Evolutionary conservation across 1,140 invertebrate species (phyloP), one percentile per base, ranked within the genome.

Genomic region (Magallana gigas): DNA sequence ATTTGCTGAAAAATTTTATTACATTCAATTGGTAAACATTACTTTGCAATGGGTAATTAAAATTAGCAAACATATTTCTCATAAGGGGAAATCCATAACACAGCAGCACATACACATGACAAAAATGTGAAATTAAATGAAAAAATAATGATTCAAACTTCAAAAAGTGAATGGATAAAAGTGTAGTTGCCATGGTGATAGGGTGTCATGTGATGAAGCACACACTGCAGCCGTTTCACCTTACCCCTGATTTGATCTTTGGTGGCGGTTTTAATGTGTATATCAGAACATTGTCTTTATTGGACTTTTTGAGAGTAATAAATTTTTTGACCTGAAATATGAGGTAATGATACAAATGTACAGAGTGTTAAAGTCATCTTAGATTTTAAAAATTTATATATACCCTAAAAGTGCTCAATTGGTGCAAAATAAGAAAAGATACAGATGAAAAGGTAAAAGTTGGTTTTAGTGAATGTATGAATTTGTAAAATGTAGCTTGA

Each of bases 151-250:
- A 48, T 48, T 48, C 36, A 48, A 48, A 48, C 36, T 48, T 48
- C 2, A 48, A 4, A 48, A 48, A 48, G 36, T 0, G 36, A 48
- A 57, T 36, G 81, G 14, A 16, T 57, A 9, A 57, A 14, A 57
- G 57, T 83, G 48, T 29, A 83, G 57, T 83, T 7, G 57, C 81
- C 57, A 58, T 57, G 23, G 68, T 8, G 23, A 76, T 76, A 18
- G 36, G 23, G 68, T 76, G 68, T 76, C 68, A 76, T 76, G 68
- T 76, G 68, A 76, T 76, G 12, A 29, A 76, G 68, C 68, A 76
- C 68, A 76, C 68, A 76, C 29, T 29, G 68, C 68, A 76, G 18
- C 23, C 11, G 23, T 76, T 36, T 18, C 4, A 29, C 68, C 68
- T 76, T 76, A 76, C 68, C 68, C 68, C 68, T 36, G 68, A 76